Percentiles rank a stretch among this genome's conserved stretches.
Conservation (phyloP, 2,797 vertebrate genomes). For the Sebastes iracundus region DNA sequence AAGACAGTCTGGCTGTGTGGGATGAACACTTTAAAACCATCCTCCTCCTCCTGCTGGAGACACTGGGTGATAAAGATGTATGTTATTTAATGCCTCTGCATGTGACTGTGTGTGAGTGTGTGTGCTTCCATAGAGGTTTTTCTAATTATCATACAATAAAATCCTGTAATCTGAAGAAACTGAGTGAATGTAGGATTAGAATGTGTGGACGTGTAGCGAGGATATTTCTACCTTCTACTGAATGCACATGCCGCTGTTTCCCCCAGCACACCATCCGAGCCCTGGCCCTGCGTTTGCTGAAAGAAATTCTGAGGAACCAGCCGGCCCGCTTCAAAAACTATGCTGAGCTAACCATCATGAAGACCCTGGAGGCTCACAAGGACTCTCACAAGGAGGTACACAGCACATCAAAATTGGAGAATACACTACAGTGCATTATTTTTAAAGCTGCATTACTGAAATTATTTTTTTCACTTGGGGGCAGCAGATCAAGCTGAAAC, state of each 20-base stretch:
- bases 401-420: neutral
- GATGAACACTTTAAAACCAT: conserved; percentile 99
- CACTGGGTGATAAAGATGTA: conserved; percentile 96
- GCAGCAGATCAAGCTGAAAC: neutral
- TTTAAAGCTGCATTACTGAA: neutral
- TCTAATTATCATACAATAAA: neutral
- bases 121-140: neutral
- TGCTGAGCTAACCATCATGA: conserved; percentile 98
- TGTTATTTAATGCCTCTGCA: neutral
- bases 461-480: neutral
- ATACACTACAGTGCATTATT: neutral
- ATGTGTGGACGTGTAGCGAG: neutral
- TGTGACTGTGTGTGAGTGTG: neutral
- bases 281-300: conserved; percentile 91
- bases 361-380: conserved; percentile 98
- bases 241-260: neutral
- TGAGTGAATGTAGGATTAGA: neutral
- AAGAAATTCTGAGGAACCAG: conserved; percentile 96
- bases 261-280: conserved; percentile 94
- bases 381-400: conserved; percentile 98
- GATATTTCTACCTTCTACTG: neutral
- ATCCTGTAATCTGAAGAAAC: neutral
- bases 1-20: conserved; percentile 95
- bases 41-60: conserved; percentile 95
- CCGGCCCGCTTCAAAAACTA: conserved; percentile 98